These are phyloP conservation scores for Paelopatides confundens DNA, from an alignment of 53 echinoderm and acorn worm genomes.

Conservation along the genomic window DNA sequence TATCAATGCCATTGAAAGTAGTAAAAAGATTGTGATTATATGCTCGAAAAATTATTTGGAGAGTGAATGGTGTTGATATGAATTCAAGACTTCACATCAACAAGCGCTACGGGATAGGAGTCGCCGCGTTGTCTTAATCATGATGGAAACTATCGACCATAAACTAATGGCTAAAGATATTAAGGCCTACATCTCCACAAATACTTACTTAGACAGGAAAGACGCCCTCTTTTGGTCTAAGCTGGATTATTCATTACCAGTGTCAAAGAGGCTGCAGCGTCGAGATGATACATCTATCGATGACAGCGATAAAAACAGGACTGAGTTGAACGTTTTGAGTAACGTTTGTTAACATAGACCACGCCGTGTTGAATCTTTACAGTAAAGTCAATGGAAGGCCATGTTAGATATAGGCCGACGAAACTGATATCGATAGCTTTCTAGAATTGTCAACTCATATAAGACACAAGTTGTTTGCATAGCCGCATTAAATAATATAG, in stretches of 20 bases:
- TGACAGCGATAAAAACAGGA: no score
- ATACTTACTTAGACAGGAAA: constrained; percentile 68
- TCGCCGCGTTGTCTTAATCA: constrained; percentile 60
- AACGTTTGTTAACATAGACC: no score
- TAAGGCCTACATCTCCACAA: constrained; percentile 66
- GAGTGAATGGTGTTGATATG: constrained; percentile 84
- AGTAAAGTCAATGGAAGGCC: no score
- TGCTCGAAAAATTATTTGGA: constrained; percentile 70
- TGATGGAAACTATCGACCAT: constrained; percentile 57
- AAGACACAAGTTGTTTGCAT: no score
- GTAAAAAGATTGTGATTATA: constrained; percentile 66
- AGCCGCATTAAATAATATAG: no score
- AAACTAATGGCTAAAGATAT: constrained; percentile 66
- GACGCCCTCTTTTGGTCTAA: constrained; percentile 78
- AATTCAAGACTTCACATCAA: constrained; percentile 71
- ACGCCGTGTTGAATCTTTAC: no score
- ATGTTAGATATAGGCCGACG: no score
- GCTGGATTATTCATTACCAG: constrained; percentile 68
- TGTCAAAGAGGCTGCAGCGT: constrained; percentile 45
- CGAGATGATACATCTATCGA: background rate
- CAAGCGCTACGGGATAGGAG: constrained; percentile 67
- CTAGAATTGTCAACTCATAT: no score
- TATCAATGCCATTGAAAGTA: constrained; percentile 67
- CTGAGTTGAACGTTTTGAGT: no score
- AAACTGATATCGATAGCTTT: no score